These are phyloP conservation scores for Galagoides demidoff DNA, from an alignment of 2,797 vertebrate genomes.

Conservation along the genomic window DNA sequence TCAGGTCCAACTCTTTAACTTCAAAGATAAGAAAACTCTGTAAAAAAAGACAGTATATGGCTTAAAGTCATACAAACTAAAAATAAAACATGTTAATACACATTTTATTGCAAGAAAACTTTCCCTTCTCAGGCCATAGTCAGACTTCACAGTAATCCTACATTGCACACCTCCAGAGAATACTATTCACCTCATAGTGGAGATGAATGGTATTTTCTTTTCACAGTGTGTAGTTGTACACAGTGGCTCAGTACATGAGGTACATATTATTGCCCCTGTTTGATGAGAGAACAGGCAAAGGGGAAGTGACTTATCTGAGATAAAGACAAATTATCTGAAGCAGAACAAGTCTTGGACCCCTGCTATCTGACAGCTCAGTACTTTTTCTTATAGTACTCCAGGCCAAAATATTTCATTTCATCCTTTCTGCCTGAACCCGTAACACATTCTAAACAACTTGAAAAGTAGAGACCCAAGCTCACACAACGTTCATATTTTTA, in stretches of 20 bases:
- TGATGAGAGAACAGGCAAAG: background rate
- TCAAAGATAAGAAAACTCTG: slow-evolving; percentile 3
- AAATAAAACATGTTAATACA: background rate
- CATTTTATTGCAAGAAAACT: background rate
- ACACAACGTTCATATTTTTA: background rate
- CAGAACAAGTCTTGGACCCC: background rate
- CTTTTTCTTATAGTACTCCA: background rate
- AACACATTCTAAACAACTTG: slow-evolving; percentile 34
- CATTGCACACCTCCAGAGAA: background rate
- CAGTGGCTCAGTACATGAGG: background rate
- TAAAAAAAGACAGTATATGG: background rate
- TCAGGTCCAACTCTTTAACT: background rate
- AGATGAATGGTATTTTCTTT: background rate
- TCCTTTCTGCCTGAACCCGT: background rate
- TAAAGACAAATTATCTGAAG: background rate
- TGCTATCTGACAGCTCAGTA: slow-evolving; percentile 32
- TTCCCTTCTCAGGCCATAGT: background rate
- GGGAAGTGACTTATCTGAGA: background rate
- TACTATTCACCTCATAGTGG: background rate
- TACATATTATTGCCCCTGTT: background rate
- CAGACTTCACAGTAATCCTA: slow-evolving; percentile 12
- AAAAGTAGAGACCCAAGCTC: background rate
- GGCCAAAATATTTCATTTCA: slow-evolving; percentile 32
- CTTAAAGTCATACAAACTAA: slow-evolving; percentile 8
- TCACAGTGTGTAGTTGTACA: background rate